Percentiles rank a stretch among this genome's conserved stretches.
Conservation (phyloP, 2,113 vertebrate species). For the Aphyosemion australe region DNA sequence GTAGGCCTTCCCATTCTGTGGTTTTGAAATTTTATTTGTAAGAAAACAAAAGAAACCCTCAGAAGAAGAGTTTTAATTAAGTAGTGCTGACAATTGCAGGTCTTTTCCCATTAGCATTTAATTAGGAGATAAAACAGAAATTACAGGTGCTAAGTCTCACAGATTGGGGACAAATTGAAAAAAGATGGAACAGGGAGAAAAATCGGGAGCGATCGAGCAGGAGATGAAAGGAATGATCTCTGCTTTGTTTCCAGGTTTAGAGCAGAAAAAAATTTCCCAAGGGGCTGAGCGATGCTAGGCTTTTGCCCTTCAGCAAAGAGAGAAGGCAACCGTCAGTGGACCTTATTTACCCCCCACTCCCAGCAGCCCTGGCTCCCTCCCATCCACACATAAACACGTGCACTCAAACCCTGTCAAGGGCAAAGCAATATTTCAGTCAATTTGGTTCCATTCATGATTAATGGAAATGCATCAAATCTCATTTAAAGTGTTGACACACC, state of each 20-base stretch:
- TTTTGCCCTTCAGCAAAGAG: constrained; percentile 53
- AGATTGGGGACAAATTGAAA: background rate
- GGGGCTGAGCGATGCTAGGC: constrained; percentile 16
- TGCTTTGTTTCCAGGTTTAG: constrained; percentile 46
- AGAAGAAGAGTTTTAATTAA: constrained; percentile 52
- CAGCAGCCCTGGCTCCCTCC: background rate
- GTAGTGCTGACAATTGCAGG: constrained; percentile 57
- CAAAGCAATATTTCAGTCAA: background rate
- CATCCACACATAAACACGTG: background rate
- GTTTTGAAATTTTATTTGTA: constrained; percentile 22
- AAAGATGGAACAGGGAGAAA: constrained; percentile 14
- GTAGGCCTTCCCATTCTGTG: background rate
- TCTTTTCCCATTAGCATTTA: constrained; percentile 59
- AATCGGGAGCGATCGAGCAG: constrained; percentile 9
- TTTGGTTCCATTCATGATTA: background rate
- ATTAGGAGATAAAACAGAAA: constrained; percentile 45
- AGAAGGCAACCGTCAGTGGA: constrained; percentile 49
- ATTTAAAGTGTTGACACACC: background rate
- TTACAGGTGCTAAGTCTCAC: constrained; percentile 44
- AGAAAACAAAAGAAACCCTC: constrained; percentile 2
- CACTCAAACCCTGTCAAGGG: background rate
- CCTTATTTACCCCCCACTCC: constrained; percentile 31
- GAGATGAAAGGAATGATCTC: constrained; percentile 49
- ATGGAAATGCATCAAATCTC: constrained; percentile 1
- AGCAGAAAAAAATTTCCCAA: constrained; percentile 50